A percentile compares a stretch with the other conserved stretches of the same genome.
phyloP scores from a whole-genome alignment of 2,888 invertebrate genomes.

The Philaethria dido region DNA sequence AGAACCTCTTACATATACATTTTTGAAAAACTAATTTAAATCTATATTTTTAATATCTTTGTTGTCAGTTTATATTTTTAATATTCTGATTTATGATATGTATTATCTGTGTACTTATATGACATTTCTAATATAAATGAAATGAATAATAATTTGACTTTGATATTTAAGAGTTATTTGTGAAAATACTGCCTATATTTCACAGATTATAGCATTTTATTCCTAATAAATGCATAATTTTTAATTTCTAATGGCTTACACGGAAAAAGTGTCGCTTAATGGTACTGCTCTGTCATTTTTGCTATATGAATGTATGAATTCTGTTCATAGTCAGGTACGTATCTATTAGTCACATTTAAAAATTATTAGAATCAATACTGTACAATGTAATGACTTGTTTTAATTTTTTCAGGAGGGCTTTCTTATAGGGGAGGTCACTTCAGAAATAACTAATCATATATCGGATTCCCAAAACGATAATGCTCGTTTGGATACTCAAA shows the following conservation, averaged over 20 bases:
- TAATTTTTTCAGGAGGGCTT: conserved; percentile 82
- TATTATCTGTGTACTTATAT: conserved; percentile 20
- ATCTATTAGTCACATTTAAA: conserved; percentile 39
- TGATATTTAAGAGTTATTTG: conserved; percentile 11
- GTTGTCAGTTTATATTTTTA: neutral
- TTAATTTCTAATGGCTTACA: conserved; percentile 64
- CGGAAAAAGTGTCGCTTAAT: conserved; percentile 80
- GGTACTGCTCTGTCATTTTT: conserved; percentile 87
- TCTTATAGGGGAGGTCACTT: conserved; percentile 85
- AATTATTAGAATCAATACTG: neutral
- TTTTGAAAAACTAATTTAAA: no score
- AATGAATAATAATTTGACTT: conserved; percentile 15
- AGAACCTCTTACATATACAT: no score
- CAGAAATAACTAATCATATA: conserved; percentile 86
- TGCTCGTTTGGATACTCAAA: conserved; percentile 84
- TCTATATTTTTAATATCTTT: no score
- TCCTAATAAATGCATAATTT: conserved; percentile 21
- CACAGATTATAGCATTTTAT: neutral
- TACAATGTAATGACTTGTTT: neutral
- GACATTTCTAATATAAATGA: conserved; percentile 10
- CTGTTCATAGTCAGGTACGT: conserved; percentile 84
- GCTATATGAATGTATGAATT: conserved; percentile 87
- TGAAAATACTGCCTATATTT: neutral
- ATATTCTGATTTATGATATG: neutral
- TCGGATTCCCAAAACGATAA: conserved; percentile 87